Percentiles rank a stretch among this genome's conserved stretches.
Conservation (phyloP, 37 sponge, comb jelly and placozoan genomes). For the Oopsacas minuta region DNA sequence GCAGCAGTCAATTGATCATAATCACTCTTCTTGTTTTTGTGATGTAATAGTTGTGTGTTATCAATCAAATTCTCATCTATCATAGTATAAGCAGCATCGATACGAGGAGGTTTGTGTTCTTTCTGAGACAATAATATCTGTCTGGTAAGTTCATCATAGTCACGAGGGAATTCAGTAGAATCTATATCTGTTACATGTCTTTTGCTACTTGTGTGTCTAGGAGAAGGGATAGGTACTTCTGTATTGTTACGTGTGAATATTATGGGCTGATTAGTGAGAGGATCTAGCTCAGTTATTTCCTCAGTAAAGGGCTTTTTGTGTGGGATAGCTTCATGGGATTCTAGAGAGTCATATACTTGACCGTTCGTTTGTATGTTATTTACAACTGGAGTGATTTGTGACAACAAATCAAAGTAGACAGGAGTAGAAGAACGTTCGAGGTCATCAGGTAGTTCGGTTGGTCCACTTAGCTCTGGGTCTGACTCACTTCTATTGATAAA, state of each 20-base stretch:
- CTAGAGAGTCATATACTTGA: neutral
- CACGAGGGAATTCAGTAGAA: neutral
- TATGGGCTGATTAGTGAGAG: neutral
- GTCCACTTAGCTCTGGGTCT: neutral
- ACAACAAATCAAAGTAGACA: neutral
- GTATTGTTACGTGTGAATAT: neutral
- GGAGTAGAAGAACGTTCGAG: neutral
- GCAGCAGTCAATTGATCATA: neutral
- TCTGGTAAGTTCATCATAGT: neutral
- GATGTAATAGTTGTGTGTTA: neutral
- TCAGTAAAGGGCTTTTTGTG: neutral
- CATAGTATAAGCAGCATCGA: neutral
- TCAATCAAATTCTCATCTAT: neutral
- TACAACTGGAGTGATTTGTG: neutral
- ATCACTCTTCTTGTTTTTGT: neutral
- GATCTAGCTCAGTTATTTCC: neutral
- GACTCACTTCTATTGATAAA: neutral
- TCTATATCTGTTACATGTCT: neutral
- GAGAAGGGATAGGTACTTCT: neutral
- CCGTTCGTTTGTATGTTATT: neutral
- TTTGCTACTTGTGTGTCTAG: neutral
- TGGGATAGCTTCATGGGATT: neutral
- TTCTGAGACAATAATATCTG: neutral
- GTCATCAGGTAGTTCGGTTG: too few relatives aligned
- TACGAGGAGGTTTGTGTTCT: neutral